Conservation (phyloP, 2,888 invertebrate species). For the Polylopha cassiicola region DNA sequence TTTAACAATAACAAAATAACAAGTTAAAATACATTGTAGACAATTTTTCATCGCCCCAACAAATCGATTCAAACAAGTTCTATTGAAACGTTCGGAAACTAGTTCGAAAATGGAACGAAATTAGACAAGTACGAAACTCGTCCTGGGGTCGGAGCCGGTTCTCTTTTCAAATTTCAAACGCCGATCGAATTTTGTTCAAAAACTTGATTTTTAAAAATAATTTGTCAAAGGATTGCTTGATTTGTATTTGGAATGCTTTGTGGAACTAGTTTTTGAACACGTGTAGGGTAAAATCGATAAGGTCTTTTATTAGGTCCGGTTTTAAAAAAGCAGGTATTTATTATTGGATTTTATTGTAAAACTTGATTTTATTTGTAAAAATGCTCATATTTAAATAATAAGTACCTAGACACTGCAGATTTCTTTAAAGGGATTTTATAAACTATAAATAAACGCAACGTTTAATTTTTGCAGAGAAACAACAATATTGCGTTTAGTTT, state of each 20-base stretch:
- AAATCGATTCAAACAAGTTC: constrained; percentile 9
- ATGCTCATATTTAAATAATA: no score
- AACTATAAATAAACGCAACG: no score
- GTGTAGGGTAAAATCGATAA: no score
- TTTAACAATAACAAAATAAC: no score
- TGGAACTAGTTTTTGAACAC: constrained; percentile 27
- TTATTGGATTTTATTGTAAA: no score
- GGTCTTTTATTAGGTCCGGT: no score
- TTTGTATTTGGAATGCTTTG: constrained; percentile 27
- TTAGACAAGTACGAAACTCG: constrained; percentile 28
- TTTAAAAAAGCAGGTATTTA: no score
- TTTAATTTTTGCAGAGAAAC: no score
- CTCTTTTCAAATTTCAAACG: constrained; percentile 29
- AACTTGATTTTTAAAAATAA: constrained; percentile 34
- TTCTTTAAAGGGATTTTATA: no score
- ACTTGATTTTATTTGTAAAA: no score
- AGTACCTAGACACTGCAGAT: no score
- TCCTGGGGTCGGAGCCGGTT: constrained; percentile 40
- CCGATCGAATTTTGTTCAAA: constrained; percentile 33
- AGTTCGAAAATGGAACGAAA: constrained; percentile 17
- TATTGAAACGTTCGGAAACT: constrained; percentile 4
- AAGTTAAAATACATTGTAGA: constrained; percentile 6
- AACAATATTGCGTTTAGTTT: no score
- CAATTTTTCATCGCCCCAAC: constrained; percentile 4
- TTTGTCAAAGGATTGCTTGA: constrained; percentile 21